Evolutionary conservation across 1,140 invertebrate species (phyloP).

Genomic region (Heliothis virescens): DNA sequence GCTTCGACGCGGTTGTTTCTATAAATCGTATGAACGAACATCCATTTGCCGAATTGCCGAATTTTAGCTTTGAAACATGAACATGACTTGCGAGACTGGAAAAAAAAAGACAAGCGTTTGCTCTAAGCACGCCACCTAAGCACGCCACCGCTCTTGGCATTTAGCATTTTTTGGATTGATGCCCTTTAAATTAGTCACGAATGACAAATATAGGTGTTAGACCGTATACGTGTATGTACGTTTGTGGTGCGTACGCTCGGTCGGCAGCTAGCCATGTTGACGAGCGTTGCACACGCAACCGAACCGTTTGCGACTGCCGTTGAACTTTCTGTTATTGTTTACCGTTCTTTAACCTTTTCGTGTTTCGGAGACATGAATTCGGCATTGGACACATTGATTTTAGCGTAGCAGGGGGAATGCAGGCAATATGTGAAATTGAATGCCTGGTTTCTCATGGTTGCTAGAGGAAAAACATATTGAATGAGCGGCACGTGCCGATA

Average conservation of each 20-base stretch:
- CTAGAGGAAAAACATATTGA: background rate
- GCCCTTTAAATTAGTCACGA: slow-evolving; percentile 46
- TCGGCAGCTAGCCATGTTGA: slow-evolving; percentile 54
- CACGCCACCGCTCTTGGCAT: background rate
- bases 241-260: slow-evolving; percentile 16
- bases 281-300: slow-evolving; percentile 44
- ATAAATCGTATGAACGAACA: background rate
- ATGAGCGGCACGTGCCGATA: background rate
- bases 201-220: slow-evolving; percentile 23
- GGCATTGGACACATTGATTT: slow-evolving; percentile 36
- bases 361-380: slow-evolving; percentile 37
- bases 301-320: slow-evolving; percentile 47
- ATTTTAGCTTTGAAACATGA: slow-evolving; percentile 17
- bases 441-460: background rate
- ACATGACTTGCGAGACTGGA: slow-evolving; percentile 32
- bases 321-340: slow-evolving; percentile 59
- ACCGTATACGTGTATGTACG: background rate
- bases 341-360: slow-evolving; percentile 56
- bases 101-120: slow-evolving; percentile 18
- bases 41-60: background rate
- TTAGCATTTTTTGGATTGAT: slow-evolving; percentile 31
- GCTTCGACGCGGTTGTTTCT: background rate
- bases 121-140: no score
- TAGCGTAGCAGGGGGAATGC: background rate
- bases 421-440: background rate